phyloP scores from a whole-genome alignment of 2,888 invertebrate species.

The Hecatera dysodea region DNA sequence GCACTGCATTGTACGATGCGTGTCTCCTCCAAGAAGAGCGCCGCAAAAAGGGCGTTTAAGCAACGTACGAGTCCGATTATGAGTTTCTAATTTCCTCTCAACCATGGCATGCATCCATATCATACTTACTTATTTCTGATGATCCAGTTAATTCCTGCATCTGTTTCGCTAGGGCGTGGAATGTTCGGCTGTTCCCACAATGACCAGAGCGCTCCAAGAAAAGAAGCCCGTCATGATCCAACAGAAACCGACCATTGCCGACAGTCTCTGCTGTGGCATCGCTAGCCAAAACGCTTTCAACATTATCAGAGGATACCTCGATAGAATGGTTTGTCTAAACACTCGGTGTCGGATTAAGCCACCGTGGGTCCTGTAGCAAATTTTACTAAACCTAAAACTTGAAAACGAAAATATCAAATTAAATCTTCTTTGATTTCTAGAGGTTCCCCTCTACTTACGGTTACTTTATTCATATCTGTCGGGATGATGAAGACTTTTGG shows the following conservation, averaged over 20 bases:
- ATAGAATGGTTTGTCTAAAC: constrained; percentile 91
- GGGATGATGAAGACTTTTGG: too few species aligned
- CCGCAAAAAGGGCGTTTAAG: neutral
- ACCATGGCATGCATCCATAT: too few species aligned
- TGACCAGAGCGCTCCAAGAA: constrained; percentile 92
- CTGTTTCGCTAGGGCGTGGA: constrained; percentile 93
- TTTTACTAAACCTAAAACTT: too few species aligned
- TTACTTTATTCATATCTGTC: too few species aligned
- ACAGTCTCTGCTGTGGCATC: constrained; percentile 94
- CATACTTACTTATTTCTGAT: neutral
- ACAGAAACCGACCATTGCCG: constrained; percentile 93
- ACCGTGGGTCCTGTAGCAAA: too few species aligned
- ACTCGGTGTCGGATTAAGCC: too few species aligned
- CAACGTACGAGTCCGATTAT: neutral
- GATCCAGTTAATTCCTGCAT: neutral
- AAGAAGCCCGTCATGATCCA: constrained; percentile 92
- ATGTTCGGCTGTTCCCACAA: constrained; percentile 95
- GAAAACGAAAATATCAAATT: too few species aligned
- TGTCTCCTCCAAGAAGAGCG: neutral
- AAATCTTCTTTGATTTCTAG: too few species aligned
- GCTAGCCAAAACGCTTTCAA: constrained; percentile 95
- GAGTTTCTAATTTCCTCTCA: neutral
- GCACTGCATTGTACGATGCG: neutral
- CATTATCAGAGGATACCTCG: constrained; percentile 93
- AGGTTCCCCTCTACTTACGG: too few species aligned